phyloP scores from a whole-genome alignment of 2,113 vertebrate species.

The Xenopus laevis region DNA sequence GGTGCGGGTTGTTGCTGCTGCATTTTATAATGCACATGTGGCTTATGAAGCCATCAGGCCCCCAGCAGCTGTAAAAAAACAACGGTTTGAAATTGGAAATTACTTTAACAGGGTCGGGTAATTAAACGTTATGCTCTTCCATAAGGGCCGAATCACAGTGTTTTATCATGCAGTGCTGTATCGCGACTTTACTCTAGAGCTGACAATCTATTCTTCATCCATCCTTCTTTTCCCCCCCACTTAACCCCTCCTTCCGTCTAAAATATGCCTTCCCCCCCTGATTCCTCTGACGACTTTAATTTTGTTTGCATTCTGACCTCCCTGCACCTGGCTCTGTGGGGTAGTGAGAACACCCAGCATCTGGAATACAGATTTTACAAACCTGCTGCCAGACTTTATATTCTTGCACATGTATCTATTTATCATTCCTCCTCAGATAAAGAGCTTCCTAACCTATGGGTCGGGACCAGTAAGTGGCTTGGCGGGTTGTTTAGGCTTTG shows the following conservation, averaged over 20 bases:
- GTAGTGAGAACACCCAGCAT: conserved; percentile 8
- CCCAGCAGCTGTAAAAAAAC: conserved; percentile 38
- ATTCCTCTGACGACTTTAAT: conserved; percentile 21
- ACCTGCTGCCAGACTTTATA: neutral
- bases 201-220: neutral
- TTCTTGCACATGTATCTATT: neutral
- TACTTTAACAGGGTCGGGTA: neutral
- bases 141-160: too few relatives aligned
- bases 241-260: too few relatives aligned
- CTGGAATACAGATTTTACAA: neutral
- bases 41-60: conserved; percentile 2
- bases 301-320: neutral
- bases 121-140: neutral
- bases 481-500: too few relatives aligned
- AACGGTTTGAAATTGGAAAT: conserved; percentile 21
- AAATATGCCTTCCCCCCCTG: neutral
- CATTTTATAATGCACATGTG: conserved; percentile 51
- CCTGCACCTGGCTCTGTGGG: accelerated
- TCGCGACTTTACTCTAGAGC: neutral
- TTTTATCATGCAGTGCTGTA: neutral
- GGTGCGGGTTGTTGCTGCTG: conserved; percentile 33
- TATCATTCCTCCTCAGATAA: too few relatives aligned
- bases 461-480: too few relatives aligned
- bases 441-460: too few relatives aligned
- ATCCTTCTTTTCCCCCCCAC: accelerated